These are phyloP conservation scores for Microdon myrmicae DNA, from an alignment of 2,888 invertebrate species.

Conservation along the genomic window DNA sequence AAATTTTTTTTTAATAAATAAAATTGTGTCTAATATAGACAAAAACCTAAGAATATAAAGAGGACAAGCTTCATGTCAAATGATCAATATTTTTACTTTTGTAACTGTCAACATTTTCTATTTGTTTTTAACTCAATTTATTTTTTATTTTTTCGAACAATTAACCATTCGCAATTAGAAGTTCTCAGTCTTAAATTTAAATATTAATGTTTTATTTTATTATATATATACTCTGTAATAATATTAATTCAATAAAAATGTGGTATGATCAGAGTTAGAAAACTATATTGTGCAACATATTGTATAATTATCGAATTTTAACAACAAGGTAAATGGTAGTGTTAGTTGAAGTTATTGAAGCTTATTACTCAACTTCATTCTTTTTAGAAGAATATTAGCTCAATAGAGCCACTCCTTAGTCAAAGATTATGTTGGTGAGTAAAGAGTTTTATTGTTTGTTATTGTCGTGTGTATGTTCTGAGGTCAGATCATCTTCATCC, in stretches of 20 bases:
- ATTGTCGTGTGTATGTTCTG: constrained; percentile 53
- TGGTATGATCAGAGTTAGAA: background rate
- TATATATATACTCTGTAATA: constrained; percentile 11
- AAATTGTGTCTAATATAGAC: constrained; percentile 49
- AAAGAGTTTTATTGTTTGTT: background rate
- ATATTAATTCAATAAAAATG: constrained; percentile 7
- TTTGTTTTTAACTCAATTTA: constrained; percentile 5
- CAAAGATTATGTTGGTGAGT: constrained; percentile 3
- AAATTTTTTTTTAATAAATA: constrained; percentile 26
- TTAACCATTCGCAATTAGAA: constrained; percentile 21
- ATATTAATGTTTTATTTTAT: constrained; percentile 26
- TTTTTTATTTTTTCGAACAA: constrained; percentile 7
- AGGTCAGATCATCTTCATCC: constrained; percentile 60
- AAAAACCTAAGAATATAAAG: constrained; percentile 14
- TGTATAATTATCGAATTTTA: too few relatives aligned
- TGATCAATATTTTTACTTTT: constrained; percentile 15
- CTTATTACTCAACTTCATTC: too few relatives aligned
- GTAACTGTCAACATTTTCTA: constrained; percentile 9
- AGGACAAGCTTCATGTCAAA: constrained; percentile 13
- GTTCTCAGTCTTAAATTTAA: constrained; percentile 48
- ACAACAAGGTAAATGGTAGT: constrained; percentile 21
- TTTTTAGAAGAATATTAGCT: background rate
- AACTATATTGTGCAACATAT: too few relatives aligned
- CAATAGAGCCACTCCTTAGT: background rate
- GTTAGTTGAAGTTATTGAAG: constrained; percentile 17